Base-by-base conservation (phyloP, 2,113 vertebrate species). In the Daubentonia madagascariensis region DNA sequence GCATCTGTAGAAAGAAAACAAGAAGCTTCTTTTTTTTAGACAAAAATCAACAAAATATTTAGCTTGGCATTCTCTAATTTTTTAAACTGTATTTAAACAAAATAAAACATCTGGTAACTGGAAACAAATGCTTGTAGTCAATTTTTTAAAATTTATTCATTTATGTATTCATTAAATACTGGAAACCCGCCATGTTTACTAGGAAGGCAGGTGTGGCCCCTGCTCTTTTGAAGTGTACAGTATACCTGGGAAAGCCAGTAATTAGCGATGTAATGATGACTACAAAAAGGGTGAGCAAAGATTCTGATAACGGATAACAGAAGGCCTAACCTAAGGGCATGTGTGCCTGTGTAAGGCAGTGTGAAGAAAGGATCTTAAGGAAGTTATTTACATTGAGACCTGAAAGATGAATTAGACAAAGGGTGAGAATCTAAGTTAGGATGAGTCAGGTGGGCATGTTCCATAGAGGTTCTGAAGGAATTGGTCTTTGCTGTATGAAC, bases 21-120 rank as follows among this genome's bases (percentile, higher is more conserved):
- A 91, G 81, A 89, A 59, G 8, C 12, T 88, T 52, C 54, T 70
- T 23, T 43, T 83, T 50, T 43, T 3, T 68, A 93, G 67, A 84
- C 11, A 85, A 88, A 88, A 87, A 91, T 87, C 85, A 92, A 67
- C 75, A 95, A 94, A 98, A 97, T 95, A 97, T 95, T 97, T 96
- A 91, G 22, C 81, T 72, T 96, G 94, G 81, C 57, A 93, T 97
- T 81, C 65, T 85, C 17, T 80, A 94, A 76, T 93, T 97, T 78
- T 88, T 79, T 11, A 94, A 96, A 75, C 91, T 88, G 81, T 96
- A 52, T 85, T 96, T 93, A 96, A 98, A 85, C 59, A 91, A 96
- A 92, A 59, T 37, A 94, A 90, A 97, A 96, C 81, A 95, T 88
- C 70, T 96, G 94, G 61, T 85, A 90, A 94, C 23, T 91, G n/a